These are phyloP conservation scores for Noctilio leporinus DNA, from an alignment of 2,113 vertebrate species.

Conservation along the genomic window DNA sequence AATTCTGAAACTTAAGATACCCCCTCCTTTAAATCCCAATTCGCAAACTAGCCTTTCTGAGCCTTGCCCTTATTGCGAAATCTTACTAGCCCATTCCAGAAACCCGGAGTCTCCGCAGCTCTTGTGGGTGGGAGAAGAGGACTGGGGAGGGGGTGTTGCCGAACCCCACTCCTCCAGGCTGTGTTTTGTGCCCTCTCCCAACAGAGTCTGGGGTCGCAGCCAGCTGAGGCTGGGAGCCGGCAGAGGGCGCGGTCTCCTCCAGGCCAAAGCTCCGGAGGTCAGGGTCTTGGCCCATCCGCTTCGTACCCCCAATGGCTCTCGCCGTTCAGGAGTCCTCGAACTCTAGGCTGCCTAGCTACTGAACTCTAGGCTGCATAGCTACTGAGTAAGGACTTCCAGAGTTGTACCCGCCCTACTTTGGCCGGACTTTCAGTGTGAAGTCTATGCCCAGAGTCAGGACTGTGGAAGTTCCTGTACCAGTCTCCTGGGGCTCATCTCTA, in stretches of 20 bases:
- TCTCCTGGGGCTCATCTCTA: background rate
- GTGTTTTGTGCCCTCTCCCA: background rate
- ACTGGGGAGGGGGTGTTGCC: background rate
- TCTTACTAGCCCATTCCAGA: background rate
- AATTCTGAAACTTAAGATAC: conserved; percentile 35
- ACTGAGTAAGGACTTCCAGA: background rate
- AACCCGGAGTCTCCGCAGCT: background rate
- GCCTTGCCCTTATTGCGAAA: conserved; percentile 42
- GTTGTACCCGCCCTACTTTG: background rate
- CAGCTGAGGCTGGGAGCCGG: conserved; percentile 33
- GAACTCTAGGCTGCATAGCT: background rate
- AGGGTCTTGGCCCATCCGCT: background rate
- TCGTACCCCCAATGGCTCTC: background rate
- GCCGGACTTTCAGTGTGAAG: background rate
- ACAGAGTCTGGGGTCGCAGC: conserved; percentile 5
- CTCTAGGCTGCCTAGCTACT: no score
- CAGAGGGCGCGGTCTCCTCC: conserved; percentile 40
- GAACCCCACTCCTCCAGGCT: background rate
- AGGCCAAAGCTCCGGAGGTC: background rate
- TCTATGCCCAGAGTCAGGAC: background rate
- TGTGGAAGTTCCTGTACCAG: background rate
- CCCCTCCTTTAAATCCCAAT: conserved; percentile 9
- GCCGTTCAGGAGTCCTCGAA: background rate
- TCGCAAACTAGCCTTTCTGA: conserved; percentile 26
- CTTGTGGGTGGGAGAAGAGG: background rate